Conservation (phyloP, 2,888 invertebrate species). For the Laspeyria flexula region DNA sequence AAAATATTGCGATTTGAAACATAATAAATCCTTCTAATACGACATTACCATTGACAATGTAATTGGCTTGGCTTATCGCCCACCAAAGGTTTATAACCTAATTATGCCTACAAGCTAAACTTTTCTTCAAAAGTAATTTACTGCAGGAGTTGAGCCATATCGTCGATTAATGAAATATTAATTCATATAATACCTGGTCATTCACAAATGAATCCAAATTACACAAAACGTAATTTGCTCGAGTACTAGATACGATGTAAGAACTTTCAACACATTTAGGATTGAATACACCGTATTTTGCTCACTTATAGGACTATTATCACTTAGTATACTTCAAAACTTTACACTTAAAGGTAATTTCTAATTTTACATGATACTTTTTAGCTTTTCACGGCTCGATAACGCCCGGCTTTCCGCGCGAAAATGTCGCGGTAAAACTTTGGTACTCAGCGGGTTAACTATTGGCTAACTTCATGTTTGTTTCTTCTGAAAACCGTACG, state of each 20-base stretch:
- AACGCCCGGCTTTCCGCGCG: conserved; percentile 87
- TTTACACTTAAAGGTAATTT: conserved; percentile 52
- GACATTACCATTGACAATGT: conserved; percentile 64
- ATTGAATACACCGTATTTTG: conserved; percentile 52
- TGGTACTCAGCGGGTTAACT: conserved; percentile 62
- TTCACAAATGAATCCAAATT: conserved; percentile 78
- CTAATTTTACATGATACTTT: conserved; percentile 67
- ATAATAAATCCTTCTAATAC: conserved; percentile 50
- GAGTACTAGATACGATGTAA: conserved; percentile 59
- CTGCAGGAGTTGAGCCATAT: conserved; percentile 42
- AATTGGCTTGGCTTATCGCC: conserved; percentile 82
- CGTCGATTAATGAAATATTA: conserved; percentile 45
- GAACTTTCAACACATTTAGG: conserved; percentile 55
- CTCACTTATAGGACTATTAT: conserved; percentile 49
- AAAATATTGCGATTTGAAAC: conserved; percentile 48
- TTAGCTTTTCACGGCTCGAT: conserved; percentile 83
- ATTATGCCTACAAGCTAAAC: conserved; percentile 60
- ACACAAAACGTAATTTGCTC: conserved; percentile 67
- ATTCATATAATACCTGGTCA: conserved; percentile 77
- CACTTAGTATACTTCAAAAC: conserved; percentile 56
- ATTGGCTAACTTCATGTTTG: conserved; percentile 79
- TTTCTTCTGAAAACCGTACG: conserved; percentile 80
- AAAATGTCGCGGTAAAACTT: conserved; percentile 86
- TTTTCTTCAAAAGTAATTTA: conserved; percentile 32
- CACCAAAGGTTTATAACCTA: conserved; percentile 82